A percentile compares a stretch with the other conserved stretches of the same genome.
phyloP scores from a whole-genome alignment of 2,888 invertebrate species.

The Leptinotarsa rubiginosa region DNA sequence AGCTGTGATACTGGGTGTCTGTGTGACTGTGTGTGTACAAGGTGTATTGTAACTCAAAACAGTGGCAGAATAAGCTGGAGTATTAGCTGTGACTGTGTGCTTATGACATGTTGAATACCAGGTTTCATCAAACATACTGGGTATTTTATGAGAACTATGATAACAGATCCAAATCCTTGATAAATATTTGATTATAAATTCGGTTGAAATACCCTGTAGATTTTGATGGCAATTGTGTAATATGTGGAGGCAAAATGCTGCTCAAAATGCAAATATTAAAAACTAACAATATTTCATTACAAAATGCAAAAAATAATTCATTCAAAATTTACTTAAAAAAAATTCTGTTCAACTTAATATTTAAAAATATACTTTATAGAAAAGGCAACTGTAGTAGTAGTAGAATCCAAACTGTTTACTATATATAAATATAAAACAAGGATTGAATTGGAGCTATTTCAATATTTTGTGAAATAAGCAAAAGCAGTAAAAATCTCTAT shows the following conservation, averaged over 20 bases:
- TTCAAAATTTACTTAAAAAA: too few relatives aligned
- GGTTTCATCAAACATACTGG: background rate
- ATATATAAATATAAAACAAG: background rate
- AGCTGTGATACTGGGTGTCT: conserved; percentile 24
- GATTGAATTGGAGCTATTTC: background rate
- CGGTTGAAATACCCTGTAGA: background rate
- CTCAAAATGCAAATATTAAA: conserved; percentile 1
- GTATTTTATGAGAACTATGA: background rate
- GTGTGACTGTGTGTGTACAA: background rate
- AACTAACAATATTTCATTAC: background rate
- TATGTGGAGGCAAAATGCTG: background rate
- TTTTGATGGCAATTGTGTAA: background rate
- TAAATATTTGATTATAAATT: background rate
- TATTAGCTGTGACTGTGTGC: too few relatives aligned
- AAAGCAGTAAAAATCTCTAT: too few relatives aligned
- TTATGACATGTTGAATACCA: background rate
- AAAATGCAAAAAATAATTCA: background rate
- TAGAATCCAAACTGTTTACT: background rate
- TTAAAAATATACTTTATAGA: background rate
- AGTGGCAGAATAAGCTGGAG: background rate
- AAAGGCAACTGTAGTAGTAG: background rate
- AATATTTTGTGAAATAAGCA: background rate
- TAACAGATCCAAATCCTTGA: background rate
- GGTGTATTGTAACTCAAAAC: background rate
- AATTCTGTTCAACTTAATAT: too few relatives aligned